Evolutionary conservation across 1,140 invertebrate species (phyloP).

Genomic region (Mylabris phalerata): DNA sequence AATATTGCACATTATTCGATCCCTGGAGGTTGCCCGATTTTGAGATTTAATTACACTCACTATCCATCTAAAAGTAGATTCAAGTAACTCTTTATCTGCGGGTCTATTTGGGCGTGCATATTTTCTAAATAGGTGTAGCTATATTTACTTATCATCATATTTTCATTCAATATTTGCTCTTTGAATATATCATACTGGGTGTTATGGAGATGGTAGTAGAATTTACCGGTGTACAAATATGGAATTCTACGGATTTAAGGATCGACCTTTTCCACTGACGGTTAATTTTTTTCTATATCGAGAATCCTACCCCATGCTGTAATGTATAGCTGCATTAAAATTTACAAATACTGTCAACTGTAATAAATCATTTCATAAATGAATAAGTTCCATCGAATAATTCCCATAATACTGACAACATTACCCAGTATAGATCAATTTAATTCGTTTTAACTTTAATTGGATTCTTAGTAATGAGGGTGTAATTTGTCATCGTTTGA

Average conservation of each 20-base stretch:
- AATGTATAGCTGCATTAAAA: too few species aligned
- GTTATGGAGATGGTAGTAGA: not conserved
- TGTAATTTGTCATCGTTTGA: too few species aligned
- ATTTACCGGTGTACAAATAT: constrained; percentile 13
- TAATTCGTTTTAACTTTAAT: too few species aligned
- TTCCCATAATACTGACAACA: too few species aligned
- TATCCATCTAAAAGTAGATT: not conserved
- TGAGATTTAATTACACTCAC: constrained; percentile 12
- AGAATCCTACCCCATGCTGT: too few species aligned
- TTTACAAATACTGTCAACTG: too few species aligned
- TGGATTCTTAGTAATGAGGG: too few species aligned
- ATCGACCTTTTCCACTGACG: too few species aligned
- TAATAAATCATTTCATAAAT: too few species aligned
- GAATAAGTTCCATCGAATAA: too few species aligned
- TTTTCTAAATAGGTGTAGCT: not conserved
- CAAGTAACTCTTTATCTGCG: constrained; percentile 4
- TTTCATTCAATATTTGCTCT: constrained; percentile 15
- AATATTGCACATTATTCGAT: constrained; percentile 8
- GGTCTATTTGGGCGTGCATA: constrained; percentile 1
- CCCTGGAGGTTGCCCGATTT: not conserved
- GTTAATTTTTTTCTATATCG: too few species aligned
- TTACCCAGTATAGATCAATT: too few species aligned
- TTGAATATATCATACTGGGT: constrained; percentile 1
- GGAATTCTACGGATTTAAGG: not conserved
- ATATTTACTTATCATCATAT: constrained; percentile 16